Percentiles rank a stretch among this genome's conserved stretches.
Evolutionary conservation across 1,140 invertebrate species (phyloP).

Genomic region (Solen grandis): DNA sequence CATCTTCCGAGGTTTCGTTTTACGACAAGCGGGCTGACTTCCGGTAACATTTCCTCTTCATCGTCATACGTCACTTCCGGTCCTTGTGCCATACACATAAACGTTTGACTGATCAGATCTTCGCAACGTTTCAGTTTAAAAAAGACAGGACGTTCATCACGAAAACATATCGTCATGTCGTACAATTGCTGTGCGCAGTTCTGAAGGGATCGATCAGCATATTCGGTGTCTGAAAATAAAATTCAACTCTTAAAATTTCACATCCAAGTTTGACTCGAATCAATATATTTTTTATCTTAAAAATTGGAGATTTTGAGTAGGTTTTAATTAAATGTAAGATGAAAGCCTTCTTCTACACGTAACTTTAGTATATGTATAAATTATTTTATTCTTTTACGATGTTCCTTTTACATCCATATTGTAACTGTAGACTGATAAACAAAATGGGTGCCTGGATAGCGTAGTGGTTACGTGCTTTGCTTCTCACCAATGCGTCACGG

Average conservation of each 20-base stretch:
- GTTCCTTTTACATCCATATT: no score
- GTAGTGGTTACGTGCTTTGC: no score
- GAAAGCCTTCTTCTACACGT: no score
- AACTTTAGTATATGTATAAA: no score
- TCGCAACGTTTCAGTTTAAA: constrained; percentile 33
- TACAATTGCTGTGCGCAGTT: constrained; percentile 13
- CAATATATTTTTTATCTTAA: no score
- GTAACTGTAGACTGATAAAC: no score
- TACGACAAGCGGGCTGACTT: constrained; percentile 12
- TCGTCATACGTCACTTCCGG: neutral
- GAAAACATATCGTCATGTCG: constrained; percentile 5
- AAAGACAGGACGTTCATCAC: neutral
- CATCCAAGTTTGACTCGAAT: no score
- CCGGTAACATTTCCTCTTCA: neutral
- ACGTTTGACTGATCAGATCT: neutral
- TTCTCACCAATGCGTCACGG: no score
- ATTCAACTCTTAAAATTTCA: neutral
- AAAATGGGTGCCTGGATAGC: no score
- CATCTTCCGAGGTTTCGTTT: constrained; percentile 60
- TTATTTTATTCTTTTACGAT: no score
- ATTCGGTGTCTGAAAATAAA: constrained; percentile 36
- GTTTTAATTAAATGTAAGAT: no score
- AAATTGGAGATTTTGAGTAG: no score
- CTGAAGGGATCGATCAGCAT: neutral
- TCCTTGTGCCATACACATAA: constrained; percentile 23